These are phyloP conservation scores for Phrynosoma blainvillii DNA, from an alignment of 2,113 vertebrate species.

Conservation along the genomic window DNA sequence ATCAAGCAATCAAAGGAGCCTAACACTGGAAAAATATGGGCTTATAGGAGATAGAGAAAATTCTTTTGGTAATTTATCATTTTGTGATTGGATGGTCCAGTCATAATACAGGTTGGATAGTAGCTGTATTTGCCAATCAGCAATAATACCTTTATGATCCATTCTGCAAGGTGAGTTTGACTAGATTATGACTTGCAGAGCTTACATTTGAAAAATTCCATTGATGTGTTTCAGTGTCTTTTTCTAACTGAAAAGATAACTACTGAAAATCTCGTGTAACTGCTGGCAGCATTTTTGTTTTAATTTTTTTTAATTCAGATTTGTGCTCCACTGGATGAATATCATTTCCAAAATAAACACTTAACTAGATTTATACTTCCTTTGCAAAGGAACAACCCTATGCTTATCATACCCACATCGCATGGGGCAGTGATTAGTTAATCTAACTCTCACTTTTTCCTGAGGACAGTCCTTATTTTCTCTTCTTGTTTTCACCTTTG, in stretches of 20 bases:
- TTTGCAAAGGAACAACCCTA: background rate
- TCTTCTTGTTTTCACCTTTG: background rate
- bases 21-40: background rate
- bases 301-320: background rate
- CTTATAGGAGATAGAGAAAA: background rate
- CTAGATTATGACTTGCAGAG: background rate
- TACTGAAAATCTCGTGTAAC: background rate
- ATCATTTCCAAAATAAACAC: background rate
- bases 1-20: constrained; percentile 16
- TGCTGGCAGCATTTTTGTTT: background rate
- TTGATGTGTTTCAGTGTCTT: background rate
- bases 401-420: background rate
- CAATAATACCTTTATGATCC: background rate
- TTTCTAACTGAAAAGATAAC: background rate
- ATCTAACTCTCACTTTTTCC: background rate
- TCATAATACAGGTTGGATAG: background rate
- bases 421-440: background rate
- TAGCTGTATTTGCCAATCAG: background rate
- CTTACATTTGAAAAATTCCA: background rate
- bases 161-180: background rate
- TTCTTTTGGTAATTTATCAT: background rate
- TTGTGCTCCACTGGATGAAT: background rate
- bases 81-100: constrained; percentile 17
- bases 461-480: background rate
- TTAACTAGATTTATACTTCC: background rate